These are phyloP conservation scores for Chaenodraco wilsoni DNA, from an alignment of 2,797 vertebrate genomes.

Conservation along the genomic window DNA sequence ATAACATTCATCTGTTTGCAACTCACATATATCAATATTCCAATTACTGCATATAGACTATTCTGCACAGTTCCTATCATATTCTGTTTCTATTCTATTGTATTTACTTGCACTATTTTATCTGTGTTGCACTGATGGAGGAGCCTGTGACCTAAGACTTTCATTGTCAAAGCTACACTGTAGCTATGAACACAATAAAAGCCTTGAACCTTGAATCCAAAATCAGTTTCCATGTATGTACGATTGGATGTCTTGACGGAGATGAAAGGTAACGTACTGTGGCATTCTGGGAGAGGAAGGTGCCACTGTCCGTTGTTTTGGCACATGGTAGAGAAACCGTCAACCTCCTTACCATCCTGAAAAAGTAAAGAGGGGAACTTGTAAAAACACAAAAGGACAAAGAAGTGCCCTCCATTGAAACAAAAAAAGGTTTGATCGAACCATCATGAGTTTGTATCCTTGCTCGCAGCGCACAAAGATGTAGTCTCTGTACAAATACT, in stretches of 20 bases:
- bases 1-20: no score
- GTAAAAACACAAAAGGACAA: not conserved
- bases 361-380: not conserved
- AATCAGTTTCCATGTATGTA: not conserved
- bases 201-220: no score
- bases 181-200: no score
- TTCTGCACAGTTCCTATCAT: no score
- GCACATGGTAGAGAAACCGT: constrained; percentile 86
- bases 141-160: no score
- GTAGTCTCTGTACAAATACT: constrained; percentile 83
- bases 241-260: not conserved
- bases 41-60: no score
- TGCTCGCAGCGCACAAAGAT: constrained; percentile 79
- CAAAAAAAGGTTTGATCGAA: constrained; percentile 44
- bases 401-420: not conserved
- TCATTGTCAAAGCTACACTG: no score
- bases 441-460: constrained; percentile 85
- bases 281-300: constrained; percentile 86
- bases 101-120: no score
- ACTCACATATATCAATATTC: no score
- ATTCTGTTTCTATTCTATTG: no score
- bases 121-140: no score
- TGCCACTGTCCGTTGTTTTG: constrained; percentile 89
- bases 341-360: constrained; percentile 77
- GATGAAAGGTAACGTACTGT: constrained; percentile 81